Base-by-base conservation (phyloP, 2,113 vertebrate species). In the Orthochromis indermauri region DNA sequence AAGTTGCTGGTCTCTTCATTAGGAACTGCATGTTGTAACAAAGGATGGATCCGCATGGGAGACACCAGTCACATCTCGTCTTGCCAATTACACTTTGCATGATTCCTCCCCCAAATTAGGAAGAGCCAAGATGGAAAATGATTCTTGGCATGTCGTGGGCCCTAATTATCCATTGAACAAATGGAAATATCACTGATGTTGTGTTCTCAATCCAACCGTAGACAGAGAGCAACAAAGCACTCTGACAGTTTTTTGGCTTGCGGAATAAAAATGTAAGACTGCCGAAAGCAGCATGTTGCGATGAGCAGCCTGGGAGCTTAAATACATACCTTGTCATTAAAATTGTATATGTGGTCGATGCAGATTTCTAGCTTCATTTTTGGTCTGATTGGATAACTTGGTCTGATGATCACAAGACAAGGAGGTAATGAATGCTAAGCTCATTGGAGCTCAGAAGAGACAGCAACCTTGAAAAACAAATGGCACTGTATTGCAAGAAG, bases 111-210 rank as follows among this genome's bases (percentile, higher is more conserved):
- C 95, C 92, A 95, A 96, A 96, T 96, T 95, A 95, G 92, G 93
- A 95, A 93, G 94, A 96, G 95, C 94, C 93, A 95, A 94, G 94
- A 95, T 92, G 92, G 94, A 95, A 96, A 96, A 96, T 93, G 91
- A 93, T 96, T 96, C 95, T 94, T 97, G 96, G 96, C 96, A 96
- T 96, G 95, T 95, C 90, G 93, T 93, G 93, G 94, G 91, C 94
- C 94, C 95, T 97, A 97, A 96, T 97, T 96, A 97, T 95, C 91
- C 94, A 94, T 93, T 90, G 92, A 96, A 96, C 96, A 96, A 94
- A 96, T 95, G 86, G 92, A 94, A 95, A 94, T 94, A 94, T 95
- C 93, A 95, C 95, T 95, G 95, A 96, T 96, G 93, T 93, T 93
- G 91, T 91, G 86, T 91, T 95, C 90, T 95, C 93, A 94, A 95